A percentile compares a stretch with the other conserved stretches of the same genome.
Evolutionary conservation across 2,888 invertebrate genomes (phyloP).

Genomic region (Rotaria macrura): DNA sequence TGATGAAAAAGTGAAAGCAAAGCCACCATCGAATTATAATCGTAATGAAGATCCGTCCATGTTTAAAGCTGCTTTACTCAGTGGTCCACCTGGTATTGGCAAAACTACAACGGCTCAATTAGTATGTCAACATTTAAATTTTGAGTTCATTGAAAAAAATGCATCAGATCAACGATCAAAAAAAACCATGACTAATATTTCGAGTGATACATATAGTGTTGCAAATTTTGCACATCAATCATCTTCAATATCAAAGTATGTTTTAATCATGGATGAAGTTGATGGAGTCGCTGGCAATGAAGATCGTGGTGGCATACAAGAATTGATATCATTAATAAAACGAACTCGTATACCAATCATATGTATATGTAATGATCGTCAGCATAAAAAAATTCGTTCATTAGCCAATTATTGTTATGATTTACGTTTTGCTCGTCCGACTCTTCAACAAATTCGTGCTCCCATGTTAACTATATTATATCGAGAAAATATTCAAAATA

Average conservation of each 20-base stretch:
- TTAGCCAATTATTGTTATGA: slow-evolving; percentile 87
- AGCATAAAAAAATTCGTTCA: slow-evolving; percentile 77
- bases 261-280: slow-evolving; percentile 95
- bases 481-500: slow-evolving; percentile 69
- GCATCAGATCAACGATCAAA: slow-evolving; percentile 92
- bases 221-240: slow-evolving; percentile 3
- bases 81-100: slow-evolving; percentile 86
- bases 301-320: slow-evolving; percentile 80
- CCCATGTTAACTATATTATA: slow-evolving; percentile 80
- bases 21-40: background rate
- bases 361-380: slow-evolving; percentile 89
- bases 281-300: slow-evolving; percentile 99
- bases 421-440: slow-evolving; percentile 69
- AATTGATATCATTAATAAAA: slow-evolving; percentile 81
- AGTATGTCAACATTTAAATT: slow-evolving; percentile 61
- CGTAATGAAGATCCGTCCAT: background rate
- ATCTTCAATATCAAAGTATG: background rate
- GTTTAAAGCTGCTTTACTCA: slow-evolving; percentile 79
- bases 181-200: slow-evolving; percentile 57
- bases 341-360: slow-evolving; percentile 50
- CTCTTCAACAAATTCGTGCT: slow-evolving; percentile 76
- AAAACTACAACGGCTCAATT: slow-evolving; percentile 73
- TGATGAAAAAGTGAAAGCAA: background rate
- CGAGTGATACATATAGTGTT: slow-evolving; percentile 16
- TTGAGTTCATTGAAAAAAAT: slow-evolving; percentile 83